A percentile compares a stretch with the other conserved stretches of the same genome.
phyloP scores from a whole-genome alignment of 2,888 invertebrate genomes.

The Drosophila nigricruria region DNA sequence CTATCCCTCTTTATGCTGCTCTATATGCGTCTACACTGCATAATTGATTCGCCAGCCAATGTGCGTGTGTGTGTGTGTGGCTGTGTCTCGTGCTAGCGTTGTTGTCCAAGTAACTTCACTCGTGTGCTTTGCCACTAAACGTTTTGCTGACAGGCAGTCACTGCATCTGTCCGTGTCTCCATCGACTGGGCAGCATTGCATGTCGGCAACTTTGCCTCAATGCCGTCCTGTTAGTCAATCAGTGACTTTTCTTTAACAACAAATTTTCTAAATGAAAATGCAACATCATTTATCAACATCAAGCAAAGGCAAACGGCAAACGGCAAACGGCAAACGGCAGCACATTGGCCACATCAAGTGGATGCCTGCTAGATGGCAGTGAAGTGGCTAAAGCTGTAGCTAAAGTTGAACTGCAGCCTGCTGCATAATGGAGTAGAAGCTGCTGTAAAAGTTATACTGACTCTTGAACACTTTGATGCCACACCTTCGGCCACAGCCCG shows the following conservation, averaged over 20 bases:
- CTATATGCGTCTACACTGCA: constrained; percentile 41
- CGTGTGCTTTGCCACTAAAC: constrained; percentile 71
- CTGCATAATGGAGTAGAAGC: constrained; percentile 48
- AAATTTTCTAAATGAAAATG: constrained; percentile 79
- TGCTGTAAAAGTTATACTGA: constrained; percentile 42
- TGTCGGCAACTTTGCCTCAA: constrained; percentile 51
- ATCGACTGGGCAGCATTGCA: constrained; percentile 17
- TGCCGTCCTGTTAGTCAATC: constrained; percentile 74
- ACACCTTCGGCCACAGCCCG: constrained; percentile 58
- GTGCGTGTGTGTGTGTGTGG: constrained; percentile 25
- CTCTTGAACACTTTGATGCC: constrained; percentile 37
- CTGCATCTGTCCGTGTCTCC: constrained; percentile 57
- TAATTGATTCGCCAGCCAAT: constrained; percentile 74
- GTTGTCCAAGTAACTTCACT: constrained; percentile 20
- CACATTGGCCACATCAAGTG: constrained; percentile 67
- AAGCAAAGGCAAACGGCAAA: constrained; percentile 50
- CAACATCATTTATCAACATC: constrained; percentile 80
- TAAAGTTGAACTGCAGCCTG: constrained; percentile 35
- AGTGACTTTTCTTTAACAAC: constrained; percentile 77
- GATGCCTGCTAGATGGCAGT: constrained; percentile 44
- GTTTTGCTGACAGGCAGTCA: constrained; percentile 78
- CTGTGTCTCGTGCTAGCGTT: constrained; percentile 6
- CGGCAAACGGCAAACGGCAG: constrained; percentile 57
- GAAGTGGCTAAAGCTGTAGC: constrained; percentile 41
- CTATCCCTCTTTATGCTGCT: constrained; percentile 3